Conservation (phyloP, 2,888 invertebrate species). For the Eutolmus rufibarbis region DNA sequence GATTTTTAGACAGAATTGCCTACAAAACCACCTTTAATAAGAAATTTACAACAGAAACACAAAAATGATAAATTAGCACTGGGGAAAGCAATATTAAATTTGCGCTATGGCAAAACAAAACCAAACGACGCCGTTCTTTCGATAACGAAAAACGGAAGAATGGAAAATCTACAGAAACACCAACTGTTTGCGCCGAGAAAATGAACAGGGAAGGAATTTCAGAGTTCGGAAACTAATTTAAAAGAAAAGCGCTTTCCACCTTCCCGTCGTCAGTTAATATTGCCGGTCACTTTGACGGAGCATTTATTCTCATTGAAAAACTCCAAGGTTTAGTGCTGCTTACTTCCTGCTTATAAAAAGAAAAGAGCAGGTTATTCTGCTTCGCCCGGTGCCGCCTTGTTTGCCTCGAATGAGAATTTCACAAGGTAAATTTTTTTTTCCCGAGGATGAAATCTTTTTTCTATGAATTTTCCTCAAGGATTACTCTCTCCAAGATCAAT, state of each 20-base stretch:
- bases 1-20: too few relatives aligned
- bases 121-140: background rate
- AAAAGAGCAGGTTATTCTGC: background rate
- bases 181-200: background rate
- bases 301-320: background rate
- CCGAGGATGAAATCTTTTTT: background rate
- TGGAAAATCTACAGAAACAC: background rate
- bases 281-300: background rate
- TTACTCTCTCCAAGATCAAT: constrained; percentile 21
- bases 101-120: background rate
- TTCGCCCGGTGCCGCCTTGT: background rate
- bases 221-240: background rate
- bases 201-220: background rate
- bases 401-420: background rate
- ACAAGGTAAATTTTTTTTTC: background rate
- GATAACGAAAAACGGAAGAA: background rate
- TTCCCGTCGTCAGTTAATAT: background rate
- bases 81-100: background rate
- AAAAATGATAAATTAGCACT: background rate
- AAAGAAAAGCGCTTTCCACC: background rate
- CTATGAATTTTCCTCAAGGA: background rate
- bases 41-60: background rate
- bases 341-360: background rate
- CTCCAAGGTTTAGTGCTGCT: background rate
- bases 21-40: background rate